These are phyloP conservation scores for Aphidius gifuensis DNA, from an alignment of 1,140 invertebrate species.

Conservation along the genomic window DNA sequence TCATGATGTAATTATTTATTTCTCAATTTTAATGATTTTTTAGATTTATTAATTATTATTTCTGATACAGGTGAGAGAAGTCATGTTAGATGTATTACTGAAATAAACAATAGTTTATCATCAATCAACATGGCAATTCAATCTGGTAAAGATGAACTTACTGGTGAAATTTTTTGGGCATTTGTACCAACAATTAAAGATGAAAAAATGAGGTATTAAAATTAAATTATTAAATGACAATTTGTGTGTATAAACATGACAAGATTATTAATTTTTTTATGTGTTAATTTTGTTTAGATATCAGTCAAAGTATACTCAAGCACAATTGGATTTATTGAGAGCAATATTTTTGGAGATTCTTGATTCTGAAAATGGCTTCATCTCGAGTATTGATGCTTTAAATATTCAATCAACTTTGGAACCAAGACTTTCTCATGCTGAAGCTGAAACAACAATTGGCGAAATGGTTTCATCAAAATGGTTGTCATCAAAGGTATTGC, in stretches of 20 bases:
- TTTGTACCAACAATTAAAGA: slow-evolving; percentile 32
- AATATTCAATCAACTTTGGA: slow-evolving; percentile 36
- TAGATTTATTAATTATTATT: neutral
- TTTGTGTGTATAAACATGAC: too few relatives aligned
- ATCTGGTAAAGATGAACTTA: slow-evolving; percentile 37
- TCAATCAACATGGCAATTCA: slow-evolving; percentile 34
- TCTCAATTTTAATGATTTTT: neutral
- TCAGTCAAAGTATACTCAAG: slow-evolving; percentile 25
- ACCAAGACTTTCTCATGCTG: slow-evolving; percentile 30
- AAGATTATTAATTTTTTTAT: too few relatives aligned
- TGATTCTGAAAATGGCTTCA: slow-evolving; percentile 26
- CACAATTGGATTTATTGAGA: slow-evolving; percentile 34
- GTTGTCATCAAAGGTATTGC: slow-evolving; percentile 30
- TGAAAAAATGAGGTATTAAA: slow-evolving; percentile 29
- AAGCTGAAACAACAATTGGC: slow-evolving; percentile 37
- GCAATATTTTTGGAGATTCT: slow-evolving; percentile 40
- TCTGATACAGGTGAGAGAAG: slow-evolving; percentile 19
- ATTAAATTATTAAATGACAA: slow-evolving; percentile 1
- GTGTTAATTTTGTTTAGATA: too few relatives aligned
- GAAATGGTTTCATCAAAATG: slow-evolving; percentile 34
- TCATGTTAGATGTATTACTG: slow-evolving; percentile 6
- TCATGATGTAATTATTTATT: neutral
- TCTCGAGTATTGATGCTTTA: slow-evolving; percentile 39
- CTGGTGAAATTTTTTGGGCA: slow-evolving; percentile 34
- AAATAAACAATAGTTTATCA: slow-evolving; percentile 34